Conservation (phyloP, 2,797 vertebrate genomes). For the Cheirogaleus major region DNA sequence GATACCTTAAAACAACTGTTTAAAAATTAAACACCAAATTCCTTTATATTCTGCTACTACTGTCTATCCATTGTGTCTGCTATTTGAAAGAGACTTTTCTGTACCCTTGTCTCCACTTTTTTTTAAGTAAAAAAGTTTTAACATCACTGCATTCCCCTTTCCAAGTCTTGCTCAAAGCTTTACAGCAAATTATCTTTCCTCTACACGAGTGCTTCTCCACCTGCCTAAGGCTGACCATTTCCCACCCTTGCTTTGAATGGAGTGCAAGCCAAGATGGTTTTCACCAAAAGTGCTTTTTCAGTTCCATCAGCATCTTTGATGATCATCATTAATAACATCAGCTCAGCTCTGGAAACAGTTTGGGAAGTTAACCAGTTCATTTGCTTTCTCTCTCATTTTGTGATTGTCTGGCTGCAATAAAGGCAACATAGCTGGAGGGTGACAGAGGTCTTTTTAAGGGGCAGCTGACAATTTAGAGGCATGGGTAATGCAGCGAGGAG, state of each 20-base stretch:
- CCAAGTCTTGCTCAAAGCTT: not conserved
- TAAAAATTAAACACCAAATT: not conserved
- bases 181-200: not conserved
- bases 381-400: slow-evolving; percentile 14
- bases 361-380: not conserved
- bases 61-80: not conserved
- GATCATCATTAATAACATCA: not conserved
- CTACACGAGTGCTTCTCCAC: not conserved
- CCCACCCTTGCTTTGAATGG: not conserved
- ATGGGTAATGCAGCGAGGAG: not conserved
- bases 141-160: not conserved
- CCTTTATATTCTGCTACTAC: not conserved
- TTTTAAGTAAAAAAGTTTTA: not conserved
- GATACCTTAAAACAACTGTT: not conserved
- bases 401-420: not conserved
- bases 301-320: not conserved
- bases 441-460: not conserved
- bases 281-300: not conserved
- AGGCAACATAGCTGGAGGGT: not conserved
- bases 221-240: not conserved
- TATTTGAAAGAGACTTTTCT: not conserved
- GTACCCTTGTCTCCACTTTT: not conserved
- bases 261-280: not conserved
- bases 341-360: slow-evolving; percentile 8
- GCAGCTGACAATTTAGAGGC: not conserved